Evolutionary conservation across 2,888 invertebrate species (phyloP), one percentile per base, ranked within the genome.

Genomic region (Boloria selene): DNA sequence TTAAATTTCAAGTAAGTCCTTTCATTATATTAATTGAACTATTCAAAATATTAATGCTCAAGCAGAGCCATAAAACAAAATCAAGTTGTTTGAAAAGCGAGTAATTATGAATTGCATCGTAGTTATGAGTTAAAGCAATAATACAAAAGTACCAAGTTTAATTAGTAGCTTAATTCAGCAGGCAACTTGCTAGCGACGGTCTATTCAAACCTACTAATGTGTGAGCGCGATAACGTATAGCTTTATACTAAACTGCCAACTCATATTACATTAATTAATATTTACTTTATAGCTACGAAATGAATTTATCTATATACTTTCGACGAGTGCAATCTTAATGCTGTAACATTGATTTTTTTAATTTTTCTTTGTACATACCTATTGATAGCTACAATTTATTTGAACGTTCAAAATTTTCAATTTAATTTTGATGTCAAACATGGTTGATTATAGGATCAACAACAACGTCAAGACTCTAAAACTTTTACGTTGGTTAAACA

Each of bases 181-280:
- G 77, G 75, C 72, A 82, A 84, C 78, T 83, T 83, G 68, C 72
- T 76, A 64, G 70, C 70, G 67, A 64, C 73, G 71, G 72, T 71
- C 76, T 70, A 84, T 86, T 85, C 83, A 80, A 64, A 81, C 74
- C 81, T 78, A 78, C 76, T 79, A 79, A 82, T 81, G 85, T 83
- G 81, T 74, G 73, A 79, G 77, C 65, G 71, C 74, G 81, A 85
- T 85, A 85, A 80, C 74, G 74, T 72, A 67, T 68, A 74, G 69
- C 69, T 70, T 70, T 69, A 71, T 70, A 73, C 64, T 72, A 54
- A 64, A 70, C 67, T 71, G 71, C 66, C 58, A 64, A 63, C 69
- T 70, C 67, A 65, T 56, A 70, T 62, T 51, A 51, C 67, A 72
- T 72, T 74, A 73, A 75, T 78, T 78, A 65, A 61, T 66, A 56